Percentiles rank a stretch among this genome's conserved stretches.
phyloP scores from a whole-genome alignment of 2,888 invertebrate species.

The Ophion obscuratus region DNA sequence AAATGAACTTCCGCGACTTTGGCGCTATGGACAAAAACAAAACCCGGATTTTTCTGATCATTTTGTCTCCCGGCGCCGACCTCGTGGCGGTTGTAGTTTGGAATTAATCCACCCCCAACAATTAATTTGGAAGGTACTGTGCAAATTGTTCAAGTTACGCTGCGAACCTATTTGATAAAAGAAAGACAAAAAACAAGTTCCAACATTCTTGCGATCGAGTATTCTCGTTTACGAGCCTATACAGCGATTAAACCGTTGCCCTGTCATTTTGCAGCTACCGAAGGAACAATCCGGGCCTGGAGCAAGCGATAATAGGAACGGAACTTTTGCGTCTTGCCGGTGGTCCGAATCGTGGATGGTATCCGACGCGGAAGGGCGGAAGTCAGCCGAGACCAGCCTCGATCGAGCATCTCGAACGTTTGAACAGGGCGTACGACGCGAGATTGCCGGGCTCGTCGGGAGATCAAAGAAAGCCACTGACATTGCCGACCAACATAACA shows the following conservation, averaged over 20 bases:
- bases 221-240: not conserved
- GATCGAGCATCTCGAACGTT: constrained; percentile 93
- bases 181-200: not conserved
- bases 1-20: too few species aligned
- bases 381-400: constrained; percentile 91
- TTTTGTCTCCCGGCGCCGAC: too few species aligned
- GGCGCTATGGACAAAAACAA: too few species aligned
- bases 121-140: too few species aligned
- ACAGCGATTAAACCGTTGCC: not conserved
- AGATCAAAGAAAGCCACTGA: constrained; percentile 90
- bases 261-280: constrained; percentile 75
- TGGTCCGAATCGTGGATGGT: constrained; percentile 94
- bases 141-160: too few species aligned
- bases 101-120: too few species aligned
- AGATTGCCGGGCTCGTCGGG: constrained; percentile 84
- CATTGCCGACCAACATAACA: constrained; percentile 94
- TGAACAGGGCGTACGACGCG: constrained; percentile 84
- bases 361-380: constrained; percentile 86
- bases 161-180: not conserved
- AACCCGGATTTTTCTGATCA: too few species aligned
- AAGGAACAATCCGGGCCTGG: constrained; percentile 83
- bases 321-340: constrained; percentile 92
- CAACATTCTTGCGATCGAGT: not conserved
- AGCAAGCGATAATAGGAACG: constrained; percentile 89
- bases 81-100: too few species aligned